These are phyloP conservation scores for Gymnoscopelus braueri DNA, from an alignment of 2,797 vertebrate species.

Conservation along the genomic window DNA sequence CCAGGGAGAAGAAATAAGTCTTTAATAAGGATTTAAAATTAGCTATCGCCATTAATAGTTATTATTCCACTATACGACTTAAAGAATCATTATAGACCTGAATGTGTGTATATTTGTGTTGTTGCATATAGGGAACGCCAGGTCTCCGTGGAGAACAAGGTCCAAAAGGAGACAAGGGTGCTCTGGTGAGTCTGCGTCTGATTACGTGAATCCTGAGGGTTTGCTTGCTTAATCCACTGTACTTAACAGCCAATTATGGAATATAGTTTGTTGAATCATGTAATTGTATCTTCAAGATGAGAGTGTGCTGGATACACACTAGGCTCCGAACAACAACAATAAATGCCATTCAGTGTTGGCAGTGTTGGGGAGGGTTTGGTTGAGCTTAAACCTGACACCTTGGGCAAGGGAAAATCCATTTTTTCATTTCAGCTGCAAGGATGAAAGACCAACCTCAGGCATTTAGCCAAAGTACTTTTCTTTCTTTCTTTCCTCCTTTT, in stretches of 20 bases:
- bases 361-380: not conserved
- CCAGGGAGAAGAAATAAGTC: too few species aligned
- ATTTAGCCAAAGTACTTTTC: slow-evolving; percentile 4
- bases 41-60: not conserved
- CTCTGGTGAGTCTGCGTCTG: slow-evolving; percentile 77
- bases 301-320: not conserved
- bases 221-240: not conserved
- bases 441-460: slow-evolving; percentile 16
- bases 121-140: slow-evolving; percentile 83
- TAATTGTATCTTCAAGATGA: not conserved
- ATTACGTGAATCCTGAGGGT: not conserved
- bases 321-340: not conserved
- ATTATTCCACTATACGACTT: not conserved
- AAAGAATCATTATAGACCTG: not conserved
- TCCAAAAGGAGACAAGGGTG: slow-evolving; percentile 86
- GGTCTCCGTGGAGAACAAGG: slow-evolving; percentile 85
- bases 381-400: not conserved
- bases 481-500: not conserved
- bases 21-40: too few species aligned
- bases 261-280: too few species aligned
- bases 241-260: not conserved
- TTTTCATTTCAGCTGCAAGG: slow-evolving; percentile 11
- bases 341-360: not conserved
- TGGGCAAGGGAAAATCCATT: slow-evolving; percentile 12
- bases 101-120: slow-evolving; percentile 28